Base-by-base conservation (phyloP, 2,888 invertebrate species). In the Strigamia crassipes region DNA sequence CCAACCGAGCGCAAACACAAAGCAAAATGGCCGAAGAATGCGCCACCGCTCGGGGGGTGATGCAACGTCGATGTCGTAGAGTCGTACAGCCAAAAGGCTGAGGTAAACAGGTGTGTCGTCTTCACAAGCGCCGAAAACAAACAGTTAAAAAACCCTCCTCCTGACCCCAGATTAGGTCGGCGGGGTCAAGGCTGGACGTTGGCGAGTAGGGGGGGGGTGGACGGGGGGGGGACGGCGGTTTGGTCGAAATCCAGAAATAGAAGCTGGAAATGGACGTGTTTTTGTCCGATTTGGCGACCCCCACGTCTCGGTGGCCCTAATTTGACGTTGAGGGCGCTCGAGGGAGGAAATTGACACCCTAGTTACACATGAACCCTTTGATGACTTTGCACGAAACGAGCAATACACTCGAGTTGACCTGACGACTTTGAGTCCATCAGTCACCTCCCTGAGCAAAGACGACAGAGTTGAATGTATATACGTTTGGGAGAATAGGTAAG, bases 61-160 rank as follows among this genome's bases (percentile, higher is more conserved):
- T 31, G 27, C 12, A 27, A 73, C 8, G 15, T n/a, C 13, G 8
- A 51, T 51, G 15, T n/a, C n/a, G n/a, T n/a, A n/a, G n/a, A 15
- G 31, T 73, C 27, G 73, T 21, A 21, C 21, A 23, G 61, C 61
- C 61, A 66, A 12, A 46, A 18, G 61, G 61, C 21, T 1, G 3
- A 73, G 73, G 73, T 73, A 73, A 73, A 73, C 73, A 73, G 73
- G 73, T 73, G 73, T 73, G 73, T 73, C 73, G 73, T 31, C 73
- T 73, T 73, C 73, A 73, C 73, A 73, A 73, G 73, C 27, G 73
- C 73, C 73, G 73, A 73, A 73, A 73, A 73, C 73, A 73, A 73
- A 73, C 73, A 73, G 13, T 73, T n/a, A n/a, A 73, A 73, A 73
- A 73, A 66, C n/a, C 27, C 73, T 73, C 73, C 27, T 73, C 12